Percentiles rank a stretch among this genome's conserved stretches.
These are phyloP conservation scores for Eristalinus sepulchralis DNA, from an alignment of 2,888 invertebrate genomes.

Conservation along the genomic window DNA sequence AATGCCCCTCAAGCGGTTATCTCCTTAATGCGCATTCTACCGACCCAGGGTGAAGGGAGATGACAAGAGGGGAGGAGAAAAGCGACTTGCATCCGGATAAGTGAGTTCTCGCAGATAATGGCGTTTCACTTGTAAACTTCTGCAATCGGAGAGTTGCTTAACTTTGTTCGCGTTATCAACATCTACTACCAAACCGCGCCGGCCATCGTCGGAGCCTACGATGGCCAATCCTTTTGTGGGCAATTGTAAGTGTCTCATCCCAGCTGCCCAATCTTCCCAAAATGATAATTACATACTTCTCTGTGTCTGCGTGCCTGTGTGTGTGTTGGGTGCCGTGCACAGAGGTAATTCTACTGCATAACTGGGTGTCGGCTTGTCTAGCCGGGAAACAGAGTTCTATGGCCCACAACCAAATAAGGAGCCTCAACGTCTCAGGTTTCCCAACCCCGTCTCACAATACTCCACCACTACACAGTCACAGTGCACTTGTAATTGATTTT, in stretches of 20 bases:
- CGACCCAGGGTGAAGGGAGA: conserved; percentile 9
- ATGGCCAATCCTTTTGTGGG: not conserved
- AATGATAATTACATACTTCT: conserved; percentile 22
- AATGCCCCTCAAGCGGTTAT: not conserved
- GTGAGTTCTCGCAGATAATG: conserved; percentile 26
- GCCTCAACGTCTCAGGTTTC: not conserved
- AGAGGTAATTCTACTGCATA: conserved; percentile 30
- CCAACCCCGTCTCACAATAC: not conserved
- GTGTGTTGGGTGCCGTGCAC: not conserved
- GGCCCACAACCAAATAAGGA: conserved; percentile 11
- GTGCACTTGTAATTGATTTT: conserved; percentile 40
- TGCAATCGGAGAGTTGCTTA: not conserved
- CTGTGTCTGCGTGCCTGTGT: not conserved
- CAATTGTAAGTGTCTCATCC: not conserved
- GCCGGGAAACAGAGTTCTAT: not conserved
- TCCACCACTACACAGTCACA: not conserved
- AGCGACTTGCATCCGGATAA: conserved; percentile 22
- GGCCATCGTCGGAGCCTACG: not conserved
- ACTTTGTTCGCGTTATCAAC: not conserved
- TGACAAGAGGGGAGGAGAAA: conserved; percentile 3
- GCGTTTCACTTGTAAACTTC: conserved; percentile 29
- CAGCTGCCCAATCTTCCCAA: not conserved
- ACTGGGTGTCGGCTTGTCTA: conserved; percentile 15
- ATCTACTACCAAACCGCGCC: not conserved
- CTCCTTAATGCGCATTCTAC: conserved; percentile 6